Evolutionary conservation across 2,113 vertebrate species (phyloP).

Genomic region (Prunella fulvescens): DNA sequence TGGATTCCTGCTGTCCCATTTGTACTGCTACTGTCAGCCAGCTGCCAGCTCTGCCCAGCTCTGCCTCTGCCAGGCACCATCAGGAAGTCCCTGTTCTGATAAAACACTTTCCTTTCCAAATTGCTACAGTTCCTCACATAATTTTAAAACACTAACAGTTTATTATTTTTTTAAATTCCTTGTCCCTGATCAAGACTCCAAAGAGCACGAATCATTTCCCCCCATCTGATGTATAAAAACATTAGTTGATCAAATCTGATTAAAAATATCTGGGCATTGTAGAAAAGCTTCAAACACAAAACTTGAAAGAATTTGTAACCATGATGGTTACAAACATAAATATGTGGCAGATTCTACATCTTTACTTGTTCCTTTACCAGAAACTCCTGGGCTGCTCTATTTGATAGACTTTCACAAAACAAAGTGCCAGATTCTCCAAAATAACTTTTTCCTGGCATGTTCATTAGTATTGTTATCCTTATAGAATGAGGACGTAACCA

Average conservation of each 20-base stretch:
- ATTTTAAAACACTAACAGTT: neutral
- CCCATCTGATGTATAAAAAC: neutral
- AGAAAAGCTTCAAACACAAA: neutral
- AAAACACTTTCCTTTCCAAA: neutral
- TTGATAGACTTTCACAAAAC: neutral
- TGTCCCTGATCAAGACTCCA: neutral
- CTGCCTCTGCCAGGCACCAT: neutral
- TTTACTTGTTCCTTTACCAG: neutral
- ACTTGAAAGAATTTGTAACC: neutral
- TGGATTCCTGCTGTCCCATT: constrained; percentile 10
- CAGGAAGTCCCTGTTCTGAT: constrained; percentile 11
- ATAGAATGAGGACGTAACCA: neutral
- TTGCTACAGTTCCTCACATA: neutral
- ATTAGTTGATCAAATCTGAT: neutral
- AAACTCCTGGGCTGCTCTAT: neutral
- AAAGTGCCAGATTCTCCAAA: neutral
- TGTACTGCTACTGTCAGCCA: neutral
- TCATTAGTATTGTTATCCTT: neutral
- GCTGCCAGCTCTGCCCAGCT: constrained; percentile 6
- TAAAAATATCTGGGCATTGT: neutral
- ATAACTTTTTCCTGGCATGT: neutral
- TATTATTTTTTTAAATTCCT: neutral
- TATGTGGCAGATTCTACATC: neutral
- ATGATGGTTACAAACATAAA: neutral
- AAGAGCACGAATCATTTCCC: neutral